Base-by-base conservation (phyloP, 2,888 invertebrate genomes). In the Ariolimax columbianus region DNA sequence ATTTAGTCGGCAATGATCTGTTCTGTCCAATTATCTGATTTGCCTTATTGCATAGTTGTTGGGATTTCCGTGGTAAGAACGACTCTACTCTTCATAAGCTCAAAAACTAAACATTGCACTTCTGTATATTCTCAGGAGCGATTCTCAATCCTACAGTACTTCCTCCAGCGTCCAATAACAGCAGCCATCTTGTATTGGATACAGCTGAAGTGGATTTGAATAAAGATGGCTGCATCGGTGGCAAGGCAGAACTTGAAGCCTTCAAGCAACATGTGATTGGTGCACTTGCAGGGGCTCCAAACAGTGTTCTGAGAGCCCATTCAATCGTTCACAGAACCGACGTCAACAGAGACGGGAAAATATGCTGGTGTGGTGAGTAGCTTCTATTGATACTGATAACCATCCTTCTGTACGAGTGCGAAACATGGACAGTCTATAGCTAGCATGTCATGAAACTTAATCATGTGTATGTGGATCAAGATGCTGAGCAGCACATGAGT, bases 281-380 rank as follows among this genome's bases (percentile, higher is more conserved):
- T 0, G 73, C 75, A 0, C 73, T 82, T 9, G 59, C 55, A 30
- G 75, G 75, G 95, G 92, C 96, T 96, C 47, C 96, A 96, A 47
- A 96, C 88, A 0, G 96, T 96, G 92, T 97, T 96, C 11, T 95
- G 82, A 81, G 96, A 93, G 81, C 96, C 94, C 40, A 95, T 94
- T 9, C 94, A 93, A 0, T 75, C 38, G 82, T 82, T 23, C 63
- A 75, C 36, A 51, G 82, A 36, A 75, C 73, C 14, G 82, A 82
- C 63, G 59, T 73, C 38, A 82, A 82, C 75, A 82, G 70, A 75
- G 82, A 82, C 30, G 75, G 75, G 23, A 70, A 43, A 26, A 82
- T 82, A 23, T 82, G 82, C 23, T 82, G 82, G 82, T 82, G 82
- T 82, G 82, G 82, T 82, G 51, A 82, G 82, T 81, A 43, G 51